A percentile compares a stretch with the other conserved stretches of the same genome.
phyloP scores from a whole-genome alignment of 2,888 invertebrate genomes.

The Leucophenga maculata region DNA sequence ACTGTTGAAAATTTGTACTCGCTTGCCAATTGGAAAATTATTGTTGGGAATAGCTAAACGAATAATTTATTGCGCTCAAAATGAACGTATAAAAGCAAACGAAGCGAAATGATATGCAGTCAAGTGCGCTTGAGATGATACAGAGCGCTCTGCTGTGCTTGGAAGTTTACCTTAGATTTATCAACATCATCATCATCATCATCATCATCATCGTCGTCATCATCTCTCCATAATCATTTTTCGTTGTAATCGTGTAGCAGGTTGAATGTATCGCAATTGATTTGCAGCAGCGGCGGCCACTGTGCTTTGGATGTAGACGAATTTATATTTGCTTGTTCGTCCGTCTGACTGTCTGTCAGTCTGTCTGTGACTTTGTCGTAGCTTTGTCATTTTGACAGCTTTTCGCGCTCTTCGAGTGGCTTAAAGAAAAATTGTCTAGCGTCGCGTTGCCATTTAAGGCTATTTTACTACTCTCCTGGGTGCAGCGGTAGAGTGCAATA shows the following conservation, averaged over 20 bases:
- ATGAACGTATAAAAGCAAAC: background rate
- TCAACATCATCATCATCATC: background rate
- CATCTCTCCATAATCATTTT: too few species aligned
- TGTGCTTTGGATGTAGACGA: background rate
- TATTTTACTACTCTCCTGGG: constrained; percentile 16
- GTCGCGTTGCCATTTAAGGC: constrained; percentile 22
- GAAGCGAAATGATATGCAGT: constrained; percentile 18
- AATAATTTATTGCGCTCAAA: constrained; percentile 42
- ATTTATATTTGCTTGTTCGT: background rate
- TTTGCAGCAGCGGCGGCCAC: constrained; percentile 10
- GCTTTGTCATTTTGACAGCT: constrained; percentile 22
- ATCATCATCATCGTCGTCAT: background rate
- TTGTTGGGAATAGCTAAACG: constrained; percentile 49
- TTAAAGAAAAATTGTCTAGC: constrained; percentile 17
- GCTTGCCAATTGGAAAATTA: constrained; percentile 53
- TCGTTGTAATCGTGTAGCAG: background rate
- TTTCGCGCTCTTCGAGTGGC: constrained; percentile 13
- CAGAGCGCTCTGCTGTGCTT: background rate
- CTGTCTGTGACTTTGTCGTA: background rate
- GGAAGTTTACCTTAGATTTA: background rate
- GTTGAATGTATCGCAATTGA: constrained; percentile 8
- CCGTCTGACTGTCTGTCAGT: too few species aligned
- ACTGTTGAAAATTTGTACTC: constrained; percentile 60
- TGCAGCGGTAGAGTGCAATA: background rate
- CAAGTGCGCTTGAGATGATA: background rate